Evolutionary conservation across 2,797 vertebrate species (phyloP).

Genomic region (Zalophus californianus): DNA sequence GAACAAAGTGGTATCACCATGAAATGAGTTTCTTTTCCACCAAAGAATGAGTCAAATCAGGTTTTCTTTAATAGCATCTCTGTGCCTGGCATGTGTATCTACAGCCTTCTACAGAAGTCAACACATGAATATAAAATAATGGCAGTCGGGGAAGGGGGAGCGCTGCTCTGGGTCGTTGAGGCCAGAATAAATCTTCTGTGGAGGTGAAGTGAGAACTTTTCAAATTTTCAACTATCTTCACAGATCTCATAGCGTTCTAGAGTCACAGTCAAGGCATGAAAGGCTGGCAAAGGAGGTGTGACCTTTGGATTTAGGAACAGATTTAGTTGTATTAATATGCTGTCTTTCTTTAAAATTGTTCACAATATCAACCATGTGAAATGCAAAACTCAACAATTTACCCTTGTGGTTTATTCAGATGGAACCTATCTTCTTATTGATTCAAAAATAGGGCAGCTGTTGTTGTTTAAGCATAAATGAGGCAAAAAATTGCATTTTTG

Average conservation of each 20-base stretch:
- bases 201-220: background rate
- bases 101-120: background rate
- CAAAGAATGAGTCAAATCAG: background rate
- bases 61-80: background rate
- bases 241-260: slow-evolving; percentile 36
- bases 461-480: slow-evolving; percentile 39
- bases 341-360: slow-evolving; percentile 20
- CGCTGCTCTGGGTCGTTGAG: background rate
- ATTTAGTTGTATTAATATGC: background rate
- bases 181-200: background rate
- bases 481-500: background rate
- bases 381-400: background rate
- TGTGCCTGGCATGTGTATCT: background rate
- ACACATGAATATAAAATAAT: background rate
- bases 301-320: slow-evolving; percentile 1
- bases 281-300: slow-evolving; percentile 36
- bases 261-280: slow-evolving; percentile 23
- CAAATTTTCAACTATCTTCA: background rate
- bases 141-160: background rate
- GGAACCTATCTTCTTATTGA: background rate
- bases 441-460: background rate
- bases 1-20: background rate
- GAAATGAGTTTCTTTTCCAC: background rate
- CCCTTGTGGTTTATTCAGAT: background rate
- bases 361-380: background rate